Base-by-base conservation (phyloP, 2,797 vertebrate genomes). In the Cuniculus paca region DNA sequence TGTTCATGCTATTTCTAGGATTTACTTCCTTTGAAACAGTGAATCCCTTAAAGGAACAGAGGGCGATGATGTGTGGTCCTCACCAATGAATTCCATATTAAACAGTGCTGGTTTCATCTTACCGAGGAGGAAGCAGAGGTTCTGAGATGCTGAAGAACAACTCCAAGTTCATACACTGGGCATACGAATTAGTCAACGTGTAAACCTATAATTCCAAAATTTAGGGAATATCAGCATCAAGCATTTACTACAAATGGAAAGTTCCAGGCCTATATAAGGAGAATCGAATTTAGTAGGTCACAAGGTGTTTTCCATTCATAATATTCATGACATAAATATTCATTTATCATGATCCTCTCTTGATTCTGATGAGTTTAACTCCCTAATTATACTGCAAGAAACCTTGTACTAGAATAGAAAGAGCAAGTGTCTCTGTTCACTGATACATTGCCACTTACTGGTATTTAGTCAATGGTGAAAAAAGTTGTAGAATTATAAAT, bases 11-110 rank as follows among this genome's bases (percentile, higher is more conserved):
- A 1, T 87, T 82, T 89, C 54, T 39, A 6, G 75, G 22, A 60
- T 52, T 39, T 28, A 28, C 56, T 89, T 81, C 56, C 12, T 84
- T 61, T 31, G 24, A 90, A 91, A 82, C 5, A 19, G 52, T 20
- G 28, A 72, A 56, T 4, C 36, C 22, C 6, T 2, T 22, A 19
- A 2, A 78, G 31, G 0, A 22, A 24, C 20, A 12, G 50, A 48
- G 42, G 39, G 10, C 63, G 31, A 80, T 0, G 34, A 14, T 14
- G 0, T 3, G 6, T 31, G 6, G 6, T 31, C 4, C 17, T 91
- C 39, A 78, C 14, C 39, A 34, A 11, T 11, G 26, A 60, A 6
- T 48, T 77, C 70, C 60, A 42, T 0, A 3, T 22, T 34, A 12
- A 11, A 3, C 1, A 52, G 22, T n/a, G 5, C 36, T n/a, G 10